A percentile compares a stretch with the other conserved stretches of the same genome.
phyloP scores from a whole-genome alignment of 2,113 vertebrate genomes.

The Psophia crepitans region DNA sequence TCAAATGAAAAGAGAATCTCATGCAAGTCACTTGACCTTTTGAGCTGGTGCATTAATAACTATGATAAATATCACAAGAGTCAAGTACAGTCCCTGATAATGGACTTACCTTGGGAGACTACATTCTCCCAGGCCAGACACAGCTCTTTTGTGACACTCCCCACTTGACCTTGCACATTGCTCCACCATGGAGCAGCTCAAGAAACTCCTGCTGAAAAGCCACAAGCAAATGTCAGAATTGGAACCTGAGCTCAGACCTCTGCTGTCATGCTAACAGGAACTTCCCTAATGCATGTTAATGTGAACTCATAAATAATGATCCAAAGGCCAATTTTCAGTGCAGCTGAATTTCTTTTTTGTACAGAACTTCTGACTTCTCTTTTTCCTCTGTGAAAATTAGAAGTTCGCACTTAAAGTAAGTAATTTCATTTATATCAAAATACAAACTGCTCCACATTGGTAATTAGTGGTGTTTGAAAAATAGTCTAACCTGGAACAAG shows the following conservation, averaged over 20 bases:
- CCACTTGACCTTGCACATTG: neutral
- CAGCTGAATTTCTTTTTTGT: neutral
- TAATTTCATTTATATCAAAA: neutral
- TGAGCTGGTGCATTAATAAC: neutral
- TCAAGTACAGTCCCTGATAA: neutral
- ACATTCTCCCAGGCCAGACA: neutral
- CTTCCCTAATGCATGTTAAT: neutral
- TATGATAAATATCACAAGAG: neutral
- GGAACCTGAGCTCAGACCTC: neutral
- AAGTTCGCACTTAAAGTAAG: neutral
- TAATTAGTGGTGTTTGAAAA: neutral
- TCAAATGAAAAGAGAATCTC: constrained; percentile 21
- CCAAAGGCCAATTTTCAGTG: neutral
- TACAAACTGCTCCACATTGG: neutral
- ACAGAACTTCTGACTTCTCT: neutral
- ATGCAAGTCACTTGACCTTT: neutral
- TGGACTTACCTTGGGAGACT: neutral
- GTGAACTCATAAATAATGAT: neutral
- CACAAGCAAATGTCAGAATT: neutral
- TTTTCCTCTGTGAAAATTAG: neutral
- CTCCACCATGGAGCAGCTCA: neutral
- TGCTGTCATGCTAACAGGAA: neutral
- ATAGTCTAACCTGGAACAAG: neutral
- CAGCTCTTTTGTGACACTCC: neutral
- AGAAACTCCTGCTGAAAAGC: neutral